phyloP scores from a whole-genome alignment of 2,797 vertebrate species.

The Adelosebastes latens region DNA sequence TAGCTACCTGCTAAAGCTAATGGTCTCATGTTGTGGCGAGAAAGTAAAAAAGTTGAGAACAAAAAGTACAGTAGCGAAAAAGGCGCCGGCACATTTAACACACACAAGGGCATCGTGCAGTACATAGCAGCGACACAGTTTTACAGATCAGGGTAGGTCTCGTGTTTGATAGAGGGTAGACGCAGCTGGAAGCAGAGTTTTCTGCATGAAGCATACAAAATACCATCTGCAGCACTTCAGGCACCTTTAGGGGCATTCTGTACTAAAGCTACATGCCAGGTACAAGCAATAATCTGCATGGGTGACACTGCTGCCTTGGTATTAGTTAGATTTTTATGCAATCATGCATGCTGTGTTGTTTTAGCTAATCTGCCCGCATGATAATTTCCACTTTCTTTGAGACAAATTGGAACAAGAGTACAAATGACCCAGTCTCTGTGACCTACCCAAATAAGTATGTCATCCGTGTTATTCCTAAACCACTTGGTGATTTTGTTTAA shows the following conservation, averaged over 20 bases:
- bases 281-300: not conserved
- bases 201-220: conserved; percentile 49
- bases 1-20: conserved; percentile 14
- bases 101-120: not conserved
- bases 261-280: conserved; percentile 11
- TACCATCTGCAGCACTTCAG: conserved; percentile 27
- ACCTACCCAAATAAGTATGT: conserved; percentile 21
- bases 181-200: conserved; percentile 35
- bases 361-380: not conserved
- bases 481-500: conserved; percentile 44
- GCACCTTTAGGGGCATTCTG: conserved; percentile 15
- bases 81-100: not conserved
- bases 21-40: not conserved
- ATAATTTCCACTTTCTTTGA: conserved; percentile 1
- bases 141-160: not conserved
- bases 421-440: not conserved
- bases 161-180: conserved; percentile 40
- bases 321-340: not conserved
- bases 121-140: not conserved
- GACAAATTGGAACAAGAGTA: not conserved
- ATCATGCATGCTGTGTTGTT: not conserved
- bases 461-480: conserved; percentile 10
- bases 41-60: conserved; percentile 15
- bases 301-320: not conserved
- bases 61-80: not conserved